phyloP scores from a whole-genome alignment of 2,113 vertebrate species.

The human (Homo sapiens) region GRCh38 chr17:52662001-52662500 shows the following conservation, averaged over 20 bases:
- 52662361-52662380: neutral
- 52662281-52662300: neutral
- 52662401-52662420: neutral
- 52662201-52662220: neutral
- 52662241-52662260: neutral
- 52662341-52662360: neutral
- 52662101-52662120: neutral
- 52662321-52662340: neutral
- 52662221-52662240: neutral
- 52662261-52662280: neutral
- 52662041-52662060: neutral
- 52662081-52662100: neutral
- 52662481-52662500: neutral
- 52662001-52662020: neutral
- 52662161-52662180: neutral
- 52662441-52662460: neutral
- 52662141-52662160: neutral
- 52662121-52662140: neutral
- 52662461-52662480: neutral
- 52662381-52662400: neutral
- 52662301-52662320: neutral
- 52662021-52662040: neutral
- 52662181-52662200: conserved; percentile 8
- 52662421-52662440: neutral
- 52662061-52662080: neutral